Evolutionary conservation across 2,888 invertebrate genomes (phyloP), one percentile per base, ranked within the genome.

Genomic region (Altica lythri): DNA sequence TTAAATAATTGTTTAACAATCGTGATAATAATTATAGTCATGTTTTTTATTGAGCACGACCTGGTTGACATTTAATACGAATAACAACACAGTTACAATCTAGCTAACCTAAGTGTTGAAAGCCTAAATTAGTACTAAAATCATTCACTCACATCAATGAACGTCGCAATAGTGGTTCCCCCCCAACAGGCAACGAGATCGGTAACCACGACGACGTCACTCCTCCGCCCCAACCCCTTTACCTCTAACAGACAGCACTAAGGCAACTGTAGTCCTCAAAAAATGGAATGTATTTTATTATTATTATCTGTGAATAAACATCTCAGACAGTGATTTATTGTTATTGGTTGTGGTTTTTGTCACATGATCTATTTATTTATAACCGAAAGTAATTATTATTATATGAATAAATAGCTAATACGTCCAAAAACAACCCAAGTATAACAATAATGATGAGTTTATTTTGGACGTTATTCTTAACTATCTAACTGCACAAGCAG

Each of bases 61-160:
- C 66, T 51, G 63, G 65, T 69, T 71, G 69, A 76, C 77, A 76
- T 73, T 74, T 74, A 77, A 75, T 75, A 76, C 73, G 75, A 75
- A 73, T 74, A 77, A 77, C 76, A 76, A 76, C 77, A 77, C 76
- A 76, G 75, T 76, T 76, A 77, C 75, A 73, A 75, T 74, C 76
- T 76, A 76, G 73, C 76, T 77, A 77, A 74, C 75, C 76, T 75
- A 75, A 76, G 73, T 75, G 73, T 76, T 75, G 70, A 76, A 76
- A 76, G 76, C 76, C 75, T 76, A 76, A 72, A 73, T n/a, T 74
- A 74, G 73, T 74, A 72, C 72, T 75, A 75, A 74, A 72, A 69
- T 62, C 64, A 63, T 62, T 64, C 62, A 61, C 59, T 52, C 62
- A 59, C 53, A 53, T 55, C 51, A 53, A 57, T 49, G 60, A 55